Conservation (phyloP, 1,140 invertebrate species). For the Samia ricini region DNA sequence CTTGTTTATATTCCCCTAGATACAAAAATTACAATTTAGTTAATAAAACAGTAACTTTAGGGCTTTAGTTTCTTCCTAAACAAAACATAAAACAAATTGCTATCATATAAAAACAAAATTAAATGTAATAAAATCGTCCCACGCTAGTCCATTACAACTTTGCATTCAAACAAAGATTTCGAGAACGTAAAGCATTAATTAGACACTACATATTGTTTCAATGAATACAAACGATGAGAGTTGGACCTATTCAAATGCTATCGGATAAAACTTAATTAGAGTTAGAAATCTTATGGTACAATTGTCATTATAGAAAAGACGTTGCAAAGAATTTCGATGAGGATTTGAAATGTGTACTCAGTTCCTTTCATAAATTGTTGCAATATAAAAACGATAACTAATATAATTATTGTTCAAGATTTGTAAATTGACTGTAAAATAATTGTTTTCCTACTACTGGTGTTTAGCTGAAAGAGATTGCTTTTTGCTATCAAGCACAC, state of each 20-base stretch:
- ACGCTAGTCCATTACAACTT: constrained; percentile 41
- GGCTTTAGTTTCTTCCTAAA: neutral
- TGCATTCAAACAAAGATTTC: constrained; percentile 41
- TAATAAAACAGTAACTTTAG: neutral
- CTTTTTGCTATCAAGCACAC: too few species aligned
- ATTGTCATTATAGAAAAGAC: neutral
- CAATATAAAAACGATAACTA: too few species aligned
- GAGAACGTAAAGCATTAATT: constrained; percentile 37
- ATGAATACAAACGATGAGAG: constrained; percentile 42
- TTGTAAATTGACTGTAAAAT: too few species aligned
- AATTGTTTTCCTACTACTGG: too few species aligned
- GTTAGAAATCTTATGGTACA: constrained; percentile 26
- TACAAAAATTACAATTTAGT: neutral
- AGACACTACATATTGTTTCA: constrained; percentile 35
- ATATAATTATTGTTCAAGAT: too few species aligned
- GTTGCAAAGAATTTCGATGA: neutral
- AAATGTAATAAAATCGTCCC: constrained; percentile 18
- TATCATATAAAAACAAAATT: neutral
- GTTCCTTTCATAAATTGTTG: too few species aligned
- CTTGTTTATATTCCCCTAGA: too few species aligned
- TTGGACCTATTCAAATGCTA: constrained; percentile 46
- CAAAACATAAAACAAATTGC: neutral
- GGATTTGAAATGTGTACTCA: neutral
- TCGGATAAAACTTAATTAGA: constrained; percentile 53
- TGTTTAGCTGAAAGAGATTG: too few species aligned